Percentiles rank a stretch among this genome's conserved stretches.
Conservation (phyloP, 2,797 vertebrate genomes). For the Tokudaia tokunoshimensis region DNA sequence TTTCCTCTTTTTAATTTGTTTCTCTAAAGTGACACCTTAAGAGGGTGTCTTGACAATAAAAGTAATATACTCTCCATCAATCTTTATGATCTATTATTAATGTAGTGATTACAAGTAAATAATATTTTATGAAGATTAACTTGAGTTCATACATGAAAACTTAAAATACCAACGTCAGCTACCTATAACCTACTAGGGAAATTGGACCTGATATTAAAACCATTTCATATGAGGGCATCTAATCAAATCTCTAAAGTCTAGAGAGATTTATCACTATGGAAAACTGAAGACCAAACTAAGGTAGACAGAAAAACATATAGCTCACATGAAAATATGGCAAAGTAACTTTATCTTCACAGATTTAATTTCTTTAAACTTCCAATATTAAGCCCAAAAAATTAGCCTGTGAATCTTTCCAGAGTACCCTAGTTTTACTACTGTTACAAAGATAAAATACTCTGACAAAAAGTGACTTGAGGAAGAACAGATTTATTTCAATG, state of each 20-base stretch:
- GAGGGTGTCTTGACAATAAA: background rate
- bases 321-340: background rate
- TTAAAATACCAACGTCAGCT: constrained; percentile 12
- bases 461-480: background rate
- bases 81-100: background rate
- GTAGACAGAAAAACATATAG: background rate
- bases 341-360: background rate
- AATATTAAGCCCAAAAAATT: background rate
- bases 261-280: background rate
- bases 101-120: background rate
- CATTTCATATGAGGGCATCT: background rate
- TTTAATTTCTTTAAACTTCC: background rate
- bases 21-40: background rate
- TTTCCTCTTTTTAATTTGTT: background rate
- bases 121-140: background rate
- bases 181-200: background rate
- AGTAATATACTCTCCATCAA: background rate
- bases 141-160: background rate
- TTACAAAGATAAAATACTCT: background rate
- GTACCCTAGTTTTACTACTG: background rate
- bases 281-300: background rate
- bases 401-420: background rate
- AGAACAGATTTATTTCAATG: background rate
- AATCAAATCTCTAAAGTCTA: constrained; percentile 7
- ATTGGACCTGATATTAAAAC: background rate